Conservation (phyloP, 2,113 vertebrate species). For the Psettodes erumei region DNA sequence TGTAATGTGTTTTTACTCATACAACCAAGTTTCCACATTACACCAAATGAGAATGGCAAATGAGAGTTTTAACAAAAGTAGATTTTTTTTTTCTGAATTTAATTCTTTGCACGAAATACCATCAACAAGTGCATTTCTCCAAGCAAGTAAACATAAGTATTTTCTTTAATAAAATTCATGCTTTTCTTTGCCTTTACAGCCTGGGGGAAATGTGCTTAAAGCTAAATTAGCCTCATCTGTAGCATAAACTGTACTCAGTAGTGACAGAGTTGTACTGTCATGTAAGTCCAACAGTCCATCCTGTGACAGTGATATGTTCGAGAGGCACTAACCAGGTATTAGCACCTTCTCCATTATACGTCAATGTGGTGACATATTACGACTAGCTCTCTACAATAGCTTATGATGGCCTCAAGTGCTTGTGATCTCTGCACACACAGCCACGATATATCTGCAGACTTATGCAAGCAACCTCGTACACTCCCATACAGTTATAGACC, state of each 20-base stretch:
- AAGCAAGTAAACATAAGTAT: too few relatives aligned
- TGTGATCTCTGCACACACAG: constrained; percentile 22
- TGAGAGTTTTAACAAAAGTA: neutral
- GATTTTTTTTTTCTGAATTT: neutral
- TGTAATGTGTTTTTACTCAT: neutral
- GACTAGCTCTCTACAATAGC: constrained; percentile 28
- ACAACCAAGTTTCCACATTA: neutral
- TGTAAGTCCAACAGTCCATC: neutral
- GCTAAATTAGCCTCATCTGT: neutral
- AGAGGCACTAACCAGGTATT: constrained; percentile 22
- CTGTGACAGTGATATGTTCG: neutral
- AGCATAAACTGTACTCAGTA: neutral
- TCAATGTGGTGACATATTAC: constrained; percentile 33
- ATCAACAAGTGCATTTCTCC: neutral
- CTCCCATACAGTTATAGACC: neutral
- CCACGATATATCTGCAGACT: neutral
- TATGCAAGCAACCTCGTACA: neutral
- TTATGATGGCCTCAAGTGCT: constrained; percentile 1
- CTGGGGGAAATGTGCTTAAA: neutral
- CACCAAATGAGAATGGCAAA: neutral
- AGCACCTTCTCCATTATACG: constrained; percentile 44
- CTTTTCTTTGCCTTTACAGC: neutral
- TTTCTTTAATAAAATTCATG: neutral
- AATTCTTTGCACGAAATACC: neutral
- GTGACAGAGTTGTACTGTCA: neutral